Evolutionary conservation across 2,888 invertebrate genomes (phyloP), one percentile per base, ranked within the genome.

Genomic region (Hyposoter didymator): DNA sequence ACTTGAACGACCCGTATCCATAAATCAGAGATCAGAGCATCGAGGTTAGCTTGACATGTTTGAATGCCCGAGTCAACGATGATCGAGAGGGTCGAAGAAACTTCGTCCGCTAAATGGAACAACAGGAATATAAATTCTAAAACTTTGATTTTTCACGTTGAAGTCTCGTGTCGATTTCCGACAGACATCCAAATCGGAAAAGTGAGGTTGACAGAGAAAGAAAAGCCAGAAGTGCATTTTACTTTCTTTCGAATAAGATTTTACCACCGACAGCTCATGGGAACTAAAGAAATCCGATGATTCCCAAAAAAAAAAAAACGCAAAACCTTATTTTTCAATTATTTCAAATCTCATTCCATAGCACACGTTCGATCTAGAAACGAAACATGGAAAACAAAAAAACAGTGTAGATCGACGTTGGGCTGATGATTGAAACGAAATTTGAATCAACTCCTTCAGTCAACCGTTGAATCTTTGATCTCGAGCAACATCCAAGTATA

Each of bases 51-150:
- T 55, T 22, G 39, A 55, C 8, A 4, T 10, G 17, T 73, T 55
- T 17, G n/a, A 55, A 55, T 55, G 17, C 3, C 17, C 19, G 19
- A 47, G 8, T 10, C 19, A n/a, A 35, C 32, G 52, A 52, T 55
- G 72, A 72, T 72, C 55, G 52, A 72, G 55, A 72, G 72, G 49
- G 52, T 55, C 19, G 52, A 22, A 55, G 72, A 39, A 72, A 43
- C 32, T 35, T 52, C 2, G 55, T 19, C 17, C 6, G 12, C 35
- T 55, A 55, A 55, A 72, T 19, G 72, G 52, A 73, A 55, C 39
- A 43, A 17, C 22, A 28, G 45, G 12, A 45, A 67, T 55, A 14
- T 22, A 14, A 45, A 22, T 67, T 45, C 14, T 14, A 7, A 32
- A 45, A 45, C 67, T 32, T 66, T 66, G 39, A 66, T 66, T 39